Evolutionary conservation across 2,113 vertebrate genomes (phyloP).

Genomic region (Eurypyga helias): DNA sequence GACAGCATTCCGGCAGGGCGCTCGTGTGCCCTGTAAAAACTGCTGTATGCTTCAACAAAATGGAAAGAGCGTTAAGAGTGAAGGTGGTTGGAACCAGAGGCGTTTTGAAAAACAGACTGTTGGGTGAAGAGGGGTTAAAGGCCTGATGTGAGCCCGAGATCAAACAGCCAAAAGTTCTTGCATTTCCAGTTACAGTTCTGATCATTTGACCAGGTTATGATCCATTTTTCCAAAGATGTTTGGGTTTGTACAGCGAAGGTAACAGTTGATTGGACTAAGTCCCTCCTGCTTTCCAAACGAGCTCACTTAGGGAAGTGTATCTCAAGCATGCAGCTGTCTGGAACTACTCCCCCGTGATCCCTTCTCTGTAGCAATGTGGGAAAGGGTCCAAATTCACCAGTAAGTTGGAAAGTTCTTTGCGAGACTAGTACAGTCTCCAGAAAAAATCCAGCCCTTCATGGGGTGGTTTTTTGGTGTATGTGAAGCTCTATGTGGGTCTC

Average conservation of each 20-base stretch:
- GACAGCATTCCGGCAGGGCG: too few species aligned
- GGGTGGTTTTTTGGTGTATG: neutral
- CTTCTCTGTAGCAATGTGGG: neutral
- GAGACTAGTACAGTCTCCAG: neutral
- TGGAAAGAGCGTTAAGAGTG: neutral
- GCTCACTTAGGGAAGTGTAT: neutral
- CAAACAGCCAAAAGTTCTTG: neutral
- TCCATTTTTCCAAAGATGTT: neutral
- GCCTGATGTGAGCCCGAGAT: neutral
- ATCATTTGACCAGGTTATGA: neutral
- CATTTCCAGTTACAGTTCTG: neutral
- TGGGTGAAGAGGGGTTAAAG: neutral
- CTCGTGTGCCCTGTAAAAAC: neutral
- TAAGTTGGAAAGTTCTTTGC: neutral
- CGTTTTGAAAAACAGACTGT: neutral
- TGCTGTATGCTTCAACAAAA: neutral
- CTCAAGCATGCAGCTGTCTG: neutral
- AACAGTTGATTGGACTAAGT: neutral
- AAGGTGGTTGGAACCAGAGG: neutral
- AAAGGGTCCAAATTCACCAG: neutral
- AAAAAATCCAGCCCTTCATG: accelerated
- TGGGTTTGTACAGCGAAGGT: neutral
- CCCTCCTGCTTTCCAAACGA: neutral
- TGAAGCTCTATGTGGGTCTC: neutral
- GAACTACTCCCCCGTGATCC: neutral